A percentile compares a stretch with the other conserved stretches of the same genome.
Conservation (phyloP, 2,797 vertebrate genomes). For the Sciurus carolinensis region DNA sequence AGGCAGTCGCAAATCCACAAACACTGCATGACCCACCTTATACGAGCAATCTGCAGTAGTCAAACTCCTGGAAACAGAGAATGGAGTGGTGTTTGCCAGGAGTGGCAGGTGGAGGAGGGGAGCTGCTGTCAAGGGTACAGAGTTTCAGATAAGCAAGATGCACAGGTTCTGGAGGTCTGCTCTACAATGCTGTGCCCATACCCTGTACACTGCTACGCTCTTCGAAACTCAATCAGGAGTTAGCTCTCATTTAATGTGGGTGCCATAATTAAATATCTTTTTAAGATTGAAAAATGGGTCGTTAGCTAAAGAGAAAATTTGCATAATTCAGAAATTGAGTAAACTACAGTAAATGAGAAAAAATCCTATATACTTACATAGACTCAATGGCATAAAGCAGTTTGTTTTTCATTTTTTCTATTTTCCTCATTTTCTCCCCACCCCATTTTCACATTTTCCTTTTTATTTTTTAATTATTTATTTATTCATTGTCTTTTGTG, state of each 20-base stretch:
- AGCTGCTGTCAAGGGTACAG: too few species aligned
- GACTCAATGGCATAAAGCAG: not conserved
- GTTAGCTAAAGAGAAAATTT: not conserved
- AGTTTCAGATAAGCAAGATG: too few species aligned
- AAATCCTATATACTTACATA: not conserved
- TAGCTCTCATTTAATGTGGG: not conserved
- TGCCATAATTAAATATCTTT: too few species aligned
- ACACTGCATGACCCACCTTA: too few species aligned
- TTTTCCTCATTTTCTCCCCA: not conserved
- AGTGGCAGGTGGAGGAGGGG: not conserved
- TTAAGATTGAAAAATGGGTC: not conserved
- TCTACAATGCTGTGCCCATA: not conserved
- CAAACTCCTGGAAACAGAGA: too few species aligned
- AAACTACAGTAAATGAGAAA: not conserved
- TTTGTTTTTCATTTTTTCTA: not conserved
- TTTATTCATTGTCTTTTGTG: too few species aligned
- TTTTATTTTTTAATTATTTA: too few species aligned
- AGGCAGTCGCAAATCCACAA: too few species aligned
- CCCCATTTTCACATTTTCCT: not conserved
- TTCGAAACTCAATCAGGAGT: not conserved
- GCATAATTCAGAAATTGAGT: not conserved
- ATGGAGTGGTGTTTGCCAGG: too few species aligned
- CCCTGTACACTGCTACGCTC: accelerated
- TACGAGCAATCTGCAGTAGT: too few species aligned
- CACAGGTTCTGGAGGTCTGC: not conserved